Evolutionary conservation across 2,797 vertebrate species (phyloP).

Genomic region (Intellagama lesueurii): DNA sequence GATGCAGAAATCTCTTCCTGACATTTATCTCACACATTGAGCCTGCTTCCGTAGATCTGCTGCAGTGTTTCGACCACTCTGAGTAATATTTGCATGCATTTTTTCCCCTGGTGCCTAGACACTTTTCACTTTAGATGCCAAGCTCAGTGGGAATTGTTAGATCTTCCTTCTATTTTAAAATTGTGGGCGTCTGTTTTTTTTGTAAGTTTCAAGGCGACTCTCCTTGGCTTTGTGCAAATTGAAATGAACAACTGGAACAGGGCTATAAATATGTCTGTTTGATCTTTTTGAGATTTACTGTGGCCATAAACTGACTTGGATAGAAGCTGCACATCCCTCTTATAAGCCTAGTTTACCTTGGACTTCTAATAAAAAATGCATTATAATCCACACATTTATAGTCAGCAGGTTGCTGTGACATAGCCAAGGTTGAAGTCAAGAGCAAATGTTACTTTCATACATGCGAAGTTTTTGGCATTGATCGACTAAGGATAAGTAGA

Average conservation of each 20-base stretch:
- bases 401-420: neutral
- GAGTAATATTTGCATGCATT: too few relatives aligned
- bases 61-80: too few relatives aligned
- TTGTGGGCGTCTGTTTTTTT: neutral
- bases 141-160: neutral
- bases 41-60: too few relatives aligned
- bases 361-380: slow-evolving; percentile 49
- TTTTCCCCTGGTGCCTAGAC: too few relatives aligned
- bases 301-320: slow-evolving; percentile 47
- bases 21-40: too few relatives aligned
- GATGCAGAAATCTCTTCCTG: neutral
- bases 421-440: slow-evolving; percentile 31
- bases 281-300: slow-evolving; percentile 49
- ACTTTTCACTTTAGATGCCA: neutral
- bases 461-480: neutral
- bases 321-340: slow-evolving; percentile 50
- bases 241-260: neutral
- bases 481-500: neutral
- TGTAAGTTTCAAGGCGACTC: slow-evolving; percentile 19
- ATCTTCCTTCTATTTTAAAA: neutral
- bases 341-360: slow-evolving; percentile 49
- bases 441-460: neutral
- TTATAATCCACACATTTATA: slow-evolving; percentile 52
- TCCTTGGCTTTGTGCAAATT: slow-evolving; percentile 26
- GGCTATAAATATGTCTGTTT: slow-evolving; percentile 22